These are phyloP conservation scores for Dipodomys ordii DNA, from an alignment of 2,113 vertebrate species.

Conservation along the genomic window DNA sequence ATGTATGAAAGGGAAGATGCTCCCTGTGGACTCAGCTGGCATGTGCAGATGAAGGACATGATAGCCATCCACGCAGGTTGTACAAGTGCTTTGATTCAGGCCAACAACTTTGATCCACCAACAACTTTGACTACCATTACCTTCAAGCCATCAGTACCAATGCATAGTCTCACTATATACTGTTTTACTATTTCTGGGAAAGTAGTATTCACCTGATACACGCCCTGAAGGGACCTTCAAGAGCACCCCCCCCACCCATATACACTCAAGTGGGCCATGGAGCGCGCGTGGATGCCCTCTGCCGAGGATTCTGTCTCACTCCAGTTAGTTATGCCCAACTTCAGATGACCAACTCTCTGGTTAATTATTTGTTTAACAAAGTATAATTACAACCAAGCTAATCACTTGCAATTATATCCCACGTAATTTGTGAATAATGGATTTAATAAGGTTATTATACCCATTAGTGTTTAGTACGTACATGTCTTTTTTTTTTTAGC, in stretches of 20 bases:
- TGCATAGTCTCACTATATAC: too few species aligned
- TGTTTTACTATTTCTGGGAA: background rate
- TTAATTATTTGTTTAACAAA: conserved; percentile 59
- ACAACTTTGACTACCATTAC: background rate
- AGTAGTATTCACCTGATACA: background rate
- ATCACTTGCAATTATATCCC: conserved; percentile 52
- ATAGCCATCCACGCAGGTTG: background rate
- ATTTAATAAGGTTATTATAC: conserved; percentile 76
- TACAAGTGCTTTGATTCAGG: background rate
- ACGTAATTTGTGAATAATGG: conserved; percentile 71
- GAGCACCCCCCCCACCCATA: too few species aligned
- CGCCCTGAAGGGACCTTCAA: background rate
- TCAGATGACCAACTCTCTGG: conserved; percentile 37
- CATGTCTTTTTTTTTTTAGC: conserved; percentile 13
- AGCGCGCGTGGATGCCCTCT: background rate
- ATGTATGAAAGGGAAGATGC: background rate
- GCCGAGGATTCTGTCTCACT: background rate
- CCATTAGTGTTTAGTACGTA: conserved; percentile 63
- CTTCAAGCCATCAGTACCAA: background rate
- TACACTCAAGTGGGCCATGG: background rate
- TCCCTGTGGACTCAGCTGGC: background rate
- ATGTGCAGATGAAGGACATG: background rate
- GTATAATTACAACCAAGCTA: conserved; percentile 48
- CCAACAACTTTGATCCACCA: too few species aligned
- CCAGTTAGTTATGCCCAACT: background rate